Evolutionary conservation across 1,140 invertebrate species (phyloP), one percentile per base, ranked within the genome.

Genomic region (Scaptomyza graminum): DNA sequence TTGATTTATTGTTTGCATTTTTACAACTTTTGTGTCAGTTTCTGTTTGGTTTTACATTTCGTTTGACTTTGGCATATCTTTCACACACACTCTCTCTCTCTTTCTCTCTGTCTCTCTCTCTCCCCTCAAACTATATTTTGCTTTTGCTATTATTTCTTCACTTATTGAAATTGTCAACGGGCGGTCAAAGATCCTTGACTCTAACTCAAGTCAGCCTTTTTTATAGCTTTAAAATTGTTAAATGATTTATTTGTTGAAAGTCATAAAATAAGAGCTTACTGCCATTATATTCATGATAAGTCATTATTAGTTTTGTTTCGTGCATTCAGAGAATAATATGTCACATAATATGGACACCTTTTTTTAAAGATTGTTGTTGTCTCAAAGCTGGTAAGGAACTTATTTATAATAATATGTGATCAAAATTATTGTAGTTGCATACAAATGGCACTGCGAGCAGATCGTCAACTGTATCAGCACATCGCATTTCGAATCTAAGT

Each of bases 1-100:
- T 75, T 78, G 75, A 75, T 78, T 78, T 78, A 75, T 78, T 78
- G 62, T 66, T 71, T 49, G 75, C 51, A 51, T 78, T 78, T 57
- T 78, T 71, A 74, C 54, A 77, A 74, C 74, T 77, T 76, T 77
- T 69, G 60, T 66, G 62, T 71, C 73, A 72, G 72, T 65, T 75
- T 68, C 46, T 63, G 31, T 59, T 63, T 76, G 72, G 46, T 67
- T 74, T 76, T 74, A 60, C 61, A 60, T 66, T 72, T 72, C 69
- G 73, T 52, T 66, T 72, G 68, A 67, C 73, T 76, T 67, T 76
- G 25, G 39, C 56, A 56, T 41, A 12, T 41, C 12, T 41, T 41
- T 41, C 12, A 5, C 31, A 34, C 31, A 50, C 22, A 56, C 25
- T 16, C 18, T 7, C n/a, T 16, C 13, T 13, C 18, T 31, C 13